Evolutionary conservation across 2,888 invertebrate genomes (phyloP).

Genomic region (Monoplex corrugatus): DNA sequence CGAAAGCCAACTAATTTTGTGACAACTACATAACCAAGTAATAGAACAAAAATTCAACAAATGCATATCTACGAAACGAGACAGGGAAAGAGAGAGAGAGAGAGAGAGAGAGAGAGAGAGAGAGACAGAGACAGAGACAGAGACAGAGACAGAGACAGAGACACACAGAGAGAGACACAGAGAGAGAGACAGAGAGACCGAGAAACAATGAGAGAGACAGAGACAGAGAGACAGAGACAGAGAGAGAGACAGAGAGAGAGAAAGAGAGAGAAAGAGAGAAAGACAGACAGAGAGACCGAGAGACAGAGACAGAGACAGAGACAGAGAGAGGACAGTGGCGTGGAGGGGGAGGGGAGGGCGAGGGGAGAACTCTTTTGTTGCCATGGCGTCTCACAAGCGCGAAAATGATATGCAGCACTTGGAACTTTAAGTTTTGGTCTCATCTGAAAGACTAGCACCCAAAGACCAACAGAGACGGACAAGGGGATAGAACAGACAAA

Average conservation of each 20-base stretch:
- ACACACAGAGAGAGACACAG: not conserved
- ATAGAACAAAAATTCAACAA: too few relatives aligned
- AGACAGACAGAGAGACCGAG: not conserved
- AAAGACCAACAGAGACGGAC: too few relatives aligned
- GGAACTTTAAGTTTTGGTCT: too few relatives aligned
- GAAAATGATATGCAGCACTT: too few relatives aligned
- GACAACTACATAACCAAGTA: too few relatives aligned
- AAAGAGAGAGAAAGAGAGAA: not conserved
- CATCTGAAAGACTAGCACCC: too few relatives aligned
- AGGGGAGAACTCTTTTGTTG: too few relatives aligned
- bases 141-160: not conserved
- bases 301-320: slow-evolving; percentile 28
- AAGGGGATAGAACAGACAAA: too few relatives aligned
- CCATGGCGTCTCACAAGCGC: too few relatives aligned
- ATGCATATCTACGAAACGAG: too few relatives aligned
- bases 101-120: not conserved
- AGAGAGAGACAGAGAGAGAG: not conserved
- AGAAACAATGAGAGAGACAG: not conserved
- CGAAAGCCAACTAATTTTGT: too few relatives aligned
- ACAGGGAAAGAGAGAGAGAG: not conserved
- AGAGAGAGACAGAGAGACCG: not conserved
- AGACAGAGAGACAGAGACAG: not conserved
- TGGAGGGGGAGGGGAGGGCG: not conserved
- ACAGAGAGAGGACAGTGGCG: not conserved
- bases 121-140: not conserved